These are phyloP conservation scores for Dendrolimus kikuchii DNA, from an alignment of 1,140 invertebrate species.

Conservation along the genomic window DNA sequence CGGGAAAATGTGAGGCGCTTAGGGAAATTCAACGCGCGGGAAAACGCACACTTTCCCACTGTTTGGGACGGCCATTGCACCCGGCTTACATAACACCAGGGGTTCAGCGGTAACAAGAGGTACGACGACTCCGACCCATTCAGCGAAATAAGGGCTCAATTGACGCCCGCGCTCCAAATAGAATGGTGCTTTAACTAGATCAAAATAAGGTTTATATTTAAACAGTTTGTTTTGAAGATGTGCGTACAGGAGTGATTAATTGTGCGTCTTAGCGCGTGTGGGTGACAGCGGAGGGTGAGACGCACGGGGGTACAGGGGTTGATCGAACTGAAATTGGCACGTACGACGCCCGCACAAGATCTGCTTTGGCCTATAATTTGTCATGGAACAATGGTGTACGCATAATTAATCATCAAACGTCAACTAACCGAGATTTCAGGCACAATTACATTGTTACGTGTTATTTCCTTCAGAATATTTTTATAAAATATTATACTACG, in stretches of 20 bases:
- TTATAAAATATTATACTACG: too few relatives aligned
- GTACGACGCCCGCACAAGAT: conserved; percentile 45
- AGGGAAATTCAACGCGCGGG: conserved; percentile 27
- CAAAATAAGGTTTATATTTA: conserved; percentile 37
- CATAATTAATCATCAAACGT: not conserved
- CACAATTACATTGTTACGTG: not conserved
- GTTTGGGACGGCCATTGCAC: conserved; percentile 63
- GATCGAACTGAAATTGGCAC: conserved; percentile 61
- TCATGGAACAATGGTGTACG: conserved; percentile 20
- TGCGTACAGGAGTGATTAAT: conserved; percentile 55
- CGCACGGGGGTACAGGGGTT: conserved; percentile 34
- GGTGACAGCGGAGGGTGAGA: conserved; percentile 25
- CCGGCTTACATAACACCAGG: conserved; percentile 64
- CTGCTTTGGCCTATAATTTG: conserved; percentile 34
- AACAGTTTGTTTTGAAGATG: conserved; percentile 20
- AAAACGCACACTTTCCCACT: conserved; percentile 33
- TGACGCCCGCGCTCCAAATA: conserved; percentile 13
- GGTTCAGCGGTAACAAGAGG: conserved; percentile 56
- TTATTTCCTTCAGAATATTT: not conserved
- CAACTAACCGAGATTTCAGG: not conserved
- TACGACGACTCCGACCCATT: conserved; percentile 26
- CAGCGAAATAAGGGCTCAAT: conserved; percentile 23
- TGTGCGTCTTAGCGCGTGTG: conserved; percentile 34
- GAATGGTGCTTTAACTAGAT: conserved; percentile 30
- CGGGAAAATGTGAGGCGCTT: not conserved